phyloP scores from a whole-genome alignment of 2,797 vertebrate genomes.

The Synanceia verrucosa region DNA sequence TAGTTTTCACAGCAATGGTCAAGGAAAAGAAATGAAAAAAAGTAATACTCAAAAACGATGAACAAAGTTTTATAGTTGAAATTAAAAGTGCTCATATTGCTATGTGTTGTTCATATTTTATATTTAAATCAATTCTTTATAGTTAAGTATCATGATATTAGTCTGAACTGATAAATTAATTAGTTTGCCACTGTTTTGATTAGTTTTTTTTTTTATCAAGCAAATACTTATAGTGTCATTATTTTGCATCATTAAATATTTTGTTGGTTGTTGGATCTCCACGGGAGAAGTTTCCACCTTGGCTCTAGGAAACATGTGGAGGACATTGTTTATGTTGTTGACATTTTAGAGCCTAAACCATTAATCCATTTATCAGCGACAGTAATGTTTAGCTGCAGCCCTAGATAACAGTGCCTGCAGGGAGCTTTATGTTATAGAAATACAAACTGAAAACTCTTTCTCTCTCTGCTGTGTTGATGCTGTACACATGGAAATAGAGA shows the following conservation, averaged over 20 bases:
- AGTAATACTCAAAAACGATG: background rate
- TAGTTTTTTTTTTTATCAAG: background rate
- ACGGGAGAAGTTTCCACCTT: fast-evolving
- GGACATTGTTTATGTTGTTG: too few relatives aligned
- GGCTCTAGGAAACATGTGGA: too few relatives aligned
- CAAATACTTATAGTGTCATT: background rate
- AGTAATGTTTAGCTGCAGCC: background rate
- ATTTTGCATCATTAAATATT: background rate
- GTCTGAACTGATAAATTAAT: background rate
- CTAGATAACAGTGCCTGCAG: background rate
- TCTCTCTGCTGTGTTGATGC: background rate
- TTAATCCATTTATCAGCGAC: background rate
- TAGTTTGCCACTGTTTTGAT: too few relatives aligned
- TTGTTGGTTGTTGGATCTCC: background rate
- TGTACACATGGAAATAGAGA: background rate
- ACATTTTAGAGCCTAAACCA: background rate
- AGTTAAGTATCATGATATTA: background rate
- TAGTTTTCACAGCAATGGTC: background rate
- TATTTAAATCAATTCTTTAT: too few relatives aligned
- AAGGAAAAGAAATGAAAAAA: background rate
- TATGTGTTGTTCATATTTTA: too few relatives aligned
- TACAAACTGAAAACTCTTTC: background rate
- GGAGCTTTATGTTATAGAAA: background rate
- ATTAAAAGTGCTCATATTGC: too few relatives aligned
- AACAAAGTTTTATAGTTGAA: background rate